phyloP scores from a whole-genome alignment of 2,888 invertebrate species.

The Drosophila crucigera region DNA sequence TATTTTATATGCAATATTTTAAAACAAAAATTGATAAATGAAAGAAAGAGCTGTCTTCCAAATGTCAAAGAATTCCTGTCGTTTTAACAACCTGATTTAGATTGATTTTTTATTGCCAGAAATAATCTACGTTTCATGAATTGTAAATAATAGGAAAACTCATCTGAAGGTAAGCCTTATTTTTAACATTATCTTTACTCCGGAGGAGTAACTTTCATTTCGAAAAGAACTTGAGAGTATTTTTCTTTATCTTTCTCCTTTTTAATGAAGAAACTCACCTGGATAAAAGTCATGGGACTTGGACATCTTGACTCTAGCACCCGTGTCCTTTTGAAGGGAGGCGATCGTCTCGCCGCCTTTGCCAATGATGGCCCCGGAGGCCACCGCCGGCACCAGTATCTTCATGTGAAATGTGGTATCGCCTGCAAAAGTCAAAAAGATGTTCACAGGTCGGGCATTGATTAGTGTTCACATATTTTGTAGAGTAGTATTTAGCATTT shows the following conservation, averaged over 20 bases:
- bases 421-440: slow-evolving; percentile 87
- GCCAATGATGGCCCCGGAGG: slow-evolving; percentile 99
- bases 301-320: slow-evolving; percentile 99
- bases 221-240: neutral
- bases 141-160: neutral
- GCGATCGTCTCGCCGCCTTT: slow-evolving; percentile 99
- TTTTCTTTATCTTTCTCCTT: accelerated
- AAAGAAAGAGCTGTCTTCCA: accelerated
- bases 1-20: neutral
- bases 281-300: slow-evolving; percentile 99
- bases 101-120: neutral
- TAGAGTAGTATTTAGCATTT: slow-evolving; percentile 1
- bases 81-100: neutral
- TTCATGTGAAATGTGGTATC: slow-evolving; percentile 98
- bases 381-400: slow-evolving; percentile 97
- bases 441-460: slow-evolving; percentile 43
- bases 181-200: neutral
- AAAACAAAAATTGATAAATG: accelerated
- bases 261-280: slow-evolving; percentile 88
- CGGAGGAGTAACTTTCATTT: neutral
- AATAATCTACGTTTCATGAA: neutral
- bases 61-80: neutral
- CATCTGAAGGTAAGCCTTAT: neutral
- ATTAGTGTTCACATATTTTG: slow-evolving; percentile 36
- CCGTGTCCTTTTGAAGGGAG: slow-evolving; percentile 98